A percentile compares a stretch with the other conserved stretches of the same genome.
Conservation (phyloP, 2,888 invertebrate species). For the Epirrita christyi region DNA sequence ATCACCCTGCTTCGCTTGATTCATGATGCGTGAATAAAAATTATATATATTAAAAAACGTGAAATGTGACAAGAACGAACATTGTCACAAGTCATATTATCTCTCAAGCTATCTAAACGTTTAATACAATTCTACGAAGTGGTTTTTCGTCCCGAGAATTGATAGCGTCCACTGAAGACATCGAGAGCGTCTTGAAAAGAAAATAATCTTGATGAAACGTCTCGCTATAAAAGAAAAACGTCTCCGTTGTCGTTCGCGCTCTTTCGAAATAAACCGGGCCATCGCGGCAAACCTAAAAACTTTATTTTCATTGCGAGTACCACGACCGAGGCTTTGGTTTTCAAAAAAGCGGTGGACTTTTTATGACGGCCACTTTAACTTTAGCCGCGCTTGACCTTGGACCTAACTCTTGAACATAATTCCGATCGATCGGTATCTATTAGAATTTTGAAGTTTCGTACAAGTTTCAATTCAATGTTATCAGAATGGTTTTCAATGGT, state of each 20-base stretch:
- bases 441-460: too few relatives aligned
- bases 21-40: neutral
- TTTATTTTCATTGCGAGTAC: conserved; percentile 62
- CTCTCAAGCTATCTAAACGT: conserved; percentile 12
- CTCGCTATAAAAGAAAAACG: conserved; percentile 66
- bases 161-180: conserved; percentile 57
- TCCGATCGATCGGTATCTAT: too few relatives aligned
- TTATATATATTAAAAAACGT: too few relatives aligned
- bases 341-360: too few relatives aligned
- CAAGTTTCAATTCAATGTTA: too few relatives aligned
- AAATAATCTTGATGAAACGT: conserved; percentile 78
- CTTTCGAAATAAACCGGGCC: conserved; percentile 61
- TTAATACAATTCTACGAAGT: conserved; percentile 35
- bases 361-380: too few relatives aligned
- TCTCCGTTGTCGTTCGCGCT: conserved; percentile 53
- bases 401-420: too few relatives aligned
- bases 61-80: neutral
- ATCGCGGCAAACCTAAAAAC: conserved; percentile 57
- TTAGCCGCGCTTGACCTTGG: too few relatives aligned
- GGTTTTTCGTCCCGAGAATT: conserved; percentile 49
- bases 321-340: conserved; percentile 14
- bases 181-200: conserved; percentile 64
- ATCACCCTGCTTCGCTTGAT: neutral
- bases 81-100: neutral
- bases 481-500: too few relatives aligned